phyloP scores from a whole-genome alignment of 2,113 vertebrate species.

The Siniperca knerii region DNA sequence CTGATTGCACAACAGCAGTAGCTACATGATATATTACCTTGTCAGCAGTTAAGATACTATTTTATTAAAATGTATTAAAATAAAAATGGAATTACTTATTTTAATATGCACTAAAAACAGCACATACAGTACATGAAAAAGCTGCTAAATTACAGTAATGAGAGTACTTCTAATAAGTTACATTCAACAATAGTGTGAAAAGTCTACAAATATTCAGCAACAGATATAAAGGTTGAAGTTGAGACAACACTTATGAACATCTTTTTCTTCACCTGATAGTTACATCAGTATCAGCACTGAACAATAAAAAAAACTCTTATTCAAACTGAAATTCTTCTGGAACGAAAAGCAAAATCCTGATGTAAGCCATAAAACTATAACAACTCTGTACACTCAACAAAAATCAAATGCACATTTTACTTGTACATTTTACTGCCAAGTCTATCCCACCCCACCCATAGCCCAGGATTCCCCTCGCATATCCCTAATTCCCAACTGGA shows the following conservation, averaged over 20 bases:
- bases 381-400: constrained; percentile 9
- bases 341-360: constrained; percentile 29
- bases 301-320: not conserved
- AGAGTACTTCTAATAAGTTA: not conserved
- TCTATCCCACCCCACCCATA: constrained; percentile 39
- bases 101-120: not conserved
- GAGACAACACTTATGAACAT: not conserved
- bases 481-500: constrained; percentile 69
- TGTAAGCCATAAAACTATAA: constrained; percentile 32
- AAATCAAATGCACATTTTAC: constrained; percentile 65
- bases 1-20: not conserved
- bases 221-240: not conserved
- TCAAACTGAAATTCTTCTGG: constrained; percentile 6
- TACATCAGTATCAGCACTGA: not conserved
- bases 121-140: not conserved
- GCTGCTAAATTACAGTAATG: not conserved
- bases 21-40: not conserved
- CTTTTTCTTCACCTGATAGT: not conserved
- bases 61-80: not conserved
- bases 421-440: constrained; percentile 32
- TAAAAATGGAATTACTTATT: not conserved
- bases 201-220: not conserved
- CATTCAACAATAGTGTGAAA: not conserved
- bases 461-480: constrained; percentile 60
- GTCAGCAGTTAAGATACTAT: not conserved